Evolutionary conservation across 2,113 vertebrate genomes (phyloP), one percentile per base, ranked within the genome.

Genomic region (Misgurnus mizolepis): DNA sequence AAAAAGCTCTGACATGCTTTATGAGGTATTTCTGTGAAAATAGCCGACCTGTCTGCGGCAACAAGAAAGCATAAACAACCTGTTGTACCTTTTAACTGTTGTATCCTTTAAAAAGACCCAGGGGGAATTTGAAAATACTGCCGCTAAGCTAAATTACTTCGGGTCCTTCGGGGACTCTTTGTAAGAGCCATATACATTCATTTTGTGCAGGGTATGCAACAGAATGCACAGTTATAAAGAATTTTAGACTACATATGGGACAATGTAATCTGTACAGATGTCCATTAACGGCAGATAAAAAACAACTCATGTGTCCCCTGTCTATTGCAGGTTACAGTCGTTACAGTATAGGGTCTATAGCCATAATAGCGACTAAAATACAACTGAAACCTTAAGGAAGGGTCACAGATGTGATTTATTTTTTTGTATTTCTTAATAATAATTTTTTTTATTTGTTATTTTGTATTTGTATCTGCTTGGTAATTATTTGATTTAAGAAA

Each of bases 21-120:
- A 81, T 76, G 80, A 74, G 70, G 79, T 80, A 58, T 80, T 80
- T 73, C 79, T 80, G 79, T 45, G 50, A 40, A 80, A 74, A 80
- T 69, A 74, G 79, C 79, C 53, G 15, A 50, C 6, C 62, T 80
- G 79, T 80, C 79, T 56, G 43, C 41, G 7, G 62, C 14, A 74
- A 74, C 70, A 74, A 69, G 65, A 41, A 67, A 66, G 71, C 73
- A 76, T 81, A 81, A 81, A 81, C 80, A 81, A 81, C 64, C 79
- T 76, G 80, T 81, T 81, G 80, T 76, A 67, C 58, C 22, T 58
- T 69, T 68, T 69, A 81, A 77, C 71, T 81, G 80, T 76, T 81
- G 71, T 76, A 58, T 69, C 22, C 71, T 69, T 67, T 76, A 50
- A 81, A 60, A 49, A 81, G 80, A 53, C 64, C 72, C 80, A 61